Base-by-base conservation (phyloP, 2,797 vertebrate species). In the Sciurus vulgaris region DNA sequence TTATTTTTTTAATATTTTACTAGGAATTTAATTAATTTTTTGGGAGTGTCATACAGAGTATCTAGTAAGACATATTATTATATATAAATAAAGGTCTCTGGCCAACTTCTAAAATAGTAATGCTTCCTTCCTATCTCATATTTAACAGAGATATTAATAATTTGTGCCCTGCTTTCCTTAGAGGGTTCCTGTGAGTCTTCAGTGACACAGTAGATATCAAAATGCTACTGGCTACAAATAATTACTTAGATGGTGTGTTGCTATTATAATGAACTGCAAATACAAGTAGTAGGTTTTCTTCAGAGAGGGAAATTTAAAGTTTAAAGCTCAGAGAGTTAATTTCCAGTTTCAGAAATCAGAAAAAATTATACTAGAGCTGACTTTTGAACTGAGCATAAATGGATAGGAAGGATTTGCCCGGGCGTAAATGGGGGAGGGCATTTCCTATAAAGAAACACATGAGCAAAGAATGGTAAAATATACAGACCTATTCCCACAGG, bases 71-170 rank as follows among this genome's bases (percentile, higher is more conserved):
- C 26, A 72, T 44, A 89, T 3, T 88, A 47, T 22, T 77, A 86
- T 28, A 89, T 77, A 86, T 28, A 89, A 92, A 79, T 79, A 90
- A 44, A 77, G 85, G 24, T 82, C 38, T 94, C 33, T 14, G 79
- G 38, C 3, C 12, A 90, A 86, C 17, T 89, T 93, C 35, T 92
- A 70, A 93, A 92, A 67, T 84, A 74, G 67, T 5, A 92, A 30
- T 94, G 54, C 20, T 88, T 90, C 20, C 24, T 86, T 91, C 38
- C 44, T 95, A 38, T 86, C n/a, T 67, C 5, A n/a, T 72, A 87
- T 88, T 95, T 85, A 81, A 92, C 33, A 74, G 7, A 18, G 20
- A 65, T 87, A 88, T 93, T 82, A 94, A 47, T 95, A 96, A 85
- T 85, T 91, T 17, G 24, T 38, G 28, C 3, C 11, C 56, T 92